A percentile compares a stretch with the other conserved stretches of the same genome.
Evolutionary conservation across 2,888 invertebrate genomes (phyloP).

Genomic region (Aromia moschata): DNA sequence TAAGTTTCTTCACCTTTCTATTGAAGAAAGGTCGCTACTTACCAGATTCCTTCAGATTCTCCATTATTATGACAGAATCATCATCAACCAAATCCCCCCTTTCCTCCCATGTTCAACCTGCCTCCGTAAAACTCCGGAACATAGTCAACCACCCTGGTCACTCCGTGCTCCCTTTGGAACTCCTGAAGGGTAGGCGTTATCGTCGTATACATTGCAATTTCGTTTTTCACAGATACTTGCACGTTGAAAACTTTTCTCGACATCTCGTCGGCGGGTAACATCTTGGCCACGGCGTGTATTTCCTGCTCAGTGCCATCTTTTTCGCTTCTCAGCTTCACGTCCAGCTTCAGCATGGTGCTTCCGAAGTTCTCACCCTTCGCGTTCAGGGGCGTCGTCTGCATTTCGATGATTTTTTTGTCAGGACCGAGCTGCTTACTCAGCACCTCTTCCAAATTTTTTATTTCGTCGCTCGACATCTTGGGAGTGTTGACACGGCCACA

Average conservation of each 20-base stretch:
- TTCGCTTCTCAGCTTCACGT: slow-evolving; percentile 18
- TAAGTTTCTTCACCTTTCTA: too few relatives aligned
- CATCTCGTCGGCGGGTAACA: neutral
- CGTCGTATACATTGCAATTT: slow-evolving; percentile 63
- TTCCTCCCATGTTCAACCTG: slow-evolving; percentile 30
- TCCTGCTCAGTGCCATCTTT: neutral
- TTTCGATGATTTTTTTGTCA: slow-evolving; percentile 10
- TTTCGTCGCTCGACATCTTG: neutral
- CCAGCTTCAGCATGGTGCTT: slow-evolving; percentile 27
- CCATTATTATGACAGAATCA: slow-evolving; percentile 41
- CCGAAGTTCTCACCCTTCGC: slow-evolving; percentile 33
- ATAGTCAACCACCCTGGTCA: slow-evolving; percentile 57
- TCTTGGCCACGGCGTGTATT: neutral
- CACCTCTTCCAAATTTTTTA: slow-evolving; percentile 21
- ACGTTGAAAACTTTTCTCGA: slow-evolving; percentile 50
- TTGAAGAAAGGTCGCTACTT: too few relatives aligned
- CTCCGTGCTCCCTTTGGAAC: slow-evolving; percentile 60
- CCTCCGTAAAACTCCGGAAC: slow-evolving; percentile 63
- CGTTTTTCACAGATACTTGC: slow-evolving; percentile 63
- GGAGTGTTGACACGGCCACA: too few relatives aligned
- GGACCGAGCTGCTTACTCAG: slow-evolving; percentile 16
- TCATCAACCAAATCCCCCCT: slow-evolving; percentile 59
- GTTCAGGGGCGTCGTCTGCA: slow-evolving; percentile 6
- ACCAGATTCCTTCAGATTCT: neutral
- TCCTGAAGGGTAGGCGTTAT: slow-evolving; percentile 60